Base-by-base conservation (phyloP, 1,140 invertebrate genomes). In the Popillia japonica region DNA sequence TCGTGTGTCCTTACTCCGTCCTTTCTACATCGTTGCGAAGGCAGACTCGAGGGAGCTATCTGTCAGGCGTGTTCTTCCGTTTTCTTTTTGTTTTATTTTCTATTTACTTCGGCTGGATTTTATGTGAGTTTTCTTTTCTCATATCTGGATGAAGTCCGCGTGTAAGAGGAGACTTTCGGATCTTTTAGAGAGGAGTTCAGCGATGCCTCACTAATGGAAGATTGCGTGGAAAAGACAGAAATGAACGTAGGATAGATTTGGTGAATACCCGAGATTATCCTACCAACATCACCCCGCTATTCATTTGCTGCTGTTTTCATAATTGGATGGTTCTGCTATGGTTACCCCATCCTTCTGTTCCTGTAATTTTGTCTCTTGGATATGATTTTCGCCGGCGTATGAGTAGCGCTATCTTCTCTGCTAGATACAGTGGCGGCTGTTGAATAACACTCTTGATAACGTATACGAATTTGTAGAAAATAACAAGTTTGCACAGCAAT, bases 71-170 rank as follows among this genome's bases (percentile, higher is more conserved):
- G 78, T 76, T 79, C 22, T 68, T 22, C 22, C 61, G 61, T 68
- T 68, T 68, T 68, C 61, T 68, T 68, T 79, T 79, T 79, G 78
- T 79, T 77, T 79, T 79, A 79, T 79, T 79, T 79, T 79, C 78
- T 79, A 79, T 79, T 79, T 77, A 79, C 75, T 79, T 68, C 76
- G 42, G 27, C 76, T 55, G 78, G 78, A 79, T 79, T 77, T 79
- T 79, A 79, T 79, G 74, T 73, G 78, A 79, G 75, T 79, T 77
- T 73, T 55, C 75, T 75, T 68, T 68, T 68, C 61, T 68, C 61
- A 68, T 68, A 68, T 68, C 61, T 68, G 61, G 61, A 68, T 68
- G 61, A 22, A 68, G 61, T 34, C 61, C 44, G 44, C 8, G 61
- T 68, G 61, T 34, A 68, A 10, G 22, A 34, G 27, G 61, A 14